Conservation (phyloP, 2,797 vertebrate genomes). For the Galaxias olidus region DNA sequence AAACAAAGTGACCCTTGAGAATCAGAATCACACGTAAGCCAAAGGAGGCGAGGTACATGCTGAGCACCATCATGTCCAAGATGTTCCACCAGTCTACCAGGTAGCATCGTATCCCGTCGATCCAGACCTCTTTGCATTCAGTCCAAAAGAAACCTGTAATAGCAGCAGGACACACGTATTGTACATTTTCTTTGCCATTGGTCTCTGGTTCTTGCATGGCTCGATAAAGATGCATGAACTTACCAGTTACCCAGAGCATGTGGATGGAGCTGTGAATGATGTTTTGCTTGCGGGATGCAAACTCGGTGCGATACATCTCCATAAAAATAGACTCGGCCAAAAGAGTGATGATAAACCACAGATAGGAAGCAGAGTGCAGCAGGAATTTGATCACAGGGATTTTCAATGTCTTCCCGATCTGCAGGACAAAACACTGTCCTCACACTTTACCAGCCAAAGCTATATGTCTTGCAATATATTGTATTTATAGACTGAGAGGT, state of each 20-base stretch:
- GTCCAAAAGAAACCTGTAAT: constrained; percentile 78
- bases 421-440: constrained; percentile 9
- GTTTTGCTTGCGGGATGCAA: constrained; percentile 64
- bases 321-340: constrained; percentile 75
- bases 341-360: constrained; percentile 80
- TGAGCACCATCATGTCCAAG: constrained; percentile 77
- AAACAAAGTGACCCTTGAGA: constrained; percentile 64
- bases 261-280: constrained; percentile 76
- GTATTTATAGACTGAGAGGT: too few species aligned
- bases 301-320: constrained; percentile 65
- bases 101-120: constrained; percentile 76
- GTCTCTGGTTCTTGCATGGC: background rate
- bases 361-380: constrained; percentile 76
- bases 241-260: constrained; percentile 81
- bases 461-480: too few species aligned
- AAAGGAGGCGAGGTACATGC: constrained; percentile 78
- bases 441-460: too few species aligned
- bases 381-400: constrained; percentile 79
- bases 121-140: constrained; percentile 83
- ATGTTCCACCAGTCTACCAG: constrained; percentile 82
- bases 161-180: background rate
- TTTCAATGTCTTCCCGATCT: constrained; percentile 74
- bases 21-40: constrained; percentile 67
- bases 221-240: background rate
- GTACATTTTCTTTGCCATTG: background rate